Percentiles rank a stretch among this genome's conserved stretches.
phyloP scores from a whole-genome alignment of 2,113 vertebrate genomes.

The Hystrix brachyura region DNA sequence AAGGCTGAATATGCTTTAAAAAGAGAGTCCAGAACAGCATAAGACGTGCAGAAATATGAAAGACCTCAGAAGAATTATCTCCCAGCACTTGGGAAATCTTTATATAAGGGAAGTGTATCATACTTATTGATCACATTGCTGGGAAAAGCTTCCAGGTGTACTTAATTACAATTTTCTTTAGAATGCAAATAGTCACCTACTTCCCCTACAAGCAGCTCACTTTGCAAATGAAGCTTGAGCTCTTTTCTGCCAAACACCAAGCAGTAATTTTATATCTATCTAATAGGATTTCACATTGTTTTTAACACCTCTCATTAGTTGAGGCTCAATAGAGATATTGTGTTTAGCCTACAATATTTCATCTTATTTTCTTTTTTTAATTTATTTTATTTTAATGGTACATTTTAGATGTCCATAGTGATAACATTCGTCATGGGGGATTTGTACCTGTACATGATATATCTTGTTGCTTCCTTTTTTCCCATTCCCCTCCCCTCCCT shows the following conservation, averaged over 20 bases:
- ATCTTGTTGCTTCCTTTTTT: too few species aligned
- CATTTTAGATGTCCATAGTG: too few species aligned
- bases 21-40: background rate
- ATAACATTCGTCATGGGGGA: too few species aligned
- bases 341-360: background rate
- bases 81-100: background rate
- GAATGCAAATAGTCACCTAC: background rate
- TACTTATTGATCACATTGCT: background rate
- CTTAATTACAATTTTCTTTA: slow-evolving; percentile 16
- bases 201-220: background rate
- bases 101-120: background rate
- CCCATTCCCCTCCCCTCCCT: too few species aligned
- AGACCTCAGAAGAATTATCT: background rate
- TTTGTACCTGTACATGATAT: too few species aligned
- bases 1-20: background rate
- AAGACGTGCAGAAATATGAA: background rate
- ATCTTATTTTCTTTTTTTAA: background rate
- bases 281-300: slow-evolving; percentile 41
- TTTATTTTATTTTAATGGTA: too few species aligned
- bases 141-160: slow-evolving; percentile 5
- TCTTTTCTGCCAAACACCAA: background rate
- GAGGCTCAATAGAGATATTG: background rate
- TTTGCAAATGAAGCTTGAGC: background rate
- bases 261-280: background rate
- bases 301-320: background rate